phyloP scores from a whole-genome alignment of 2,113 vertebrate species.

The Pseudopodoces humilis region DNA sequence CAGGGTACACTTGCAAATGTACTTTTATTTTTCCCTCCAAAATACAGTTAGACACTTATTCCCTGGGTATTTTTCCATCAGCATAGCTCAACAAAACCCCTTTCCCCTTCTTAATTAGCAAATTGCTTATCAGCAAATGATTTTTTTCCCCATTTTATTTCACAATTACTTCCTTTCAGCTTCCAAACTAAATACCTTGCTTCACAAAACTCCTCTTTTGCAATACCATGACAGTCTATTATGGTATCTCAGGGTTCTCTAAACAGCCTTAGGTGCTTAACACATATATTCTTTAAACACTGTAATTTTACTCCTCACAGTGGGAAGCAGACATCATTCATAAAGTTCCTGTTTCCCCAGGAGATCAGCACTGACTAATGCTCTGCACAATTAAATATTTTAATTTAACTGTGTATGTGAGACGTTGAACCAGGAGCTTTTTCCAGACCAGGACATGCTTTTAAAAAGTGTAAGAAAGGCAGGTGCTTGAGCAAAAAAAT shows the following conservation, averaged over 20 bases:
- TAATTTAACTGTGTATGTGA: not conserved
- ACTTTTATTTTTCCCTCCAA: not conserved
- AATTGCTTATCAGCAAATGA: not conserved
- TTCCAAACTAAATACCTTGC: not conserved
- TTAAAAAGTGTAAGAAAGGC: not conserved
- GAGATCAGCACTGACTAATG: not conserved
- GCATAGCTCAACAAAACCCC: not conserved
- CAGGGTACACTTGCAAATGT: not conserved
- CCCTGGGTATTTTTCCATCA: not conserved
- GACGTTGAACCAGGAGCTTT: not conserved
- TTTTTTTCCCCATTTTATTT: not conserved
- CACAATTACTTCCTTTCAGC: not conserved
- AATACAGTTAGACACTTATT: not conserved
- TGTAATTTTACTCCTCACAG: not conserved
- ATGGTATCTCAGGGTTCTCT: not conserved
- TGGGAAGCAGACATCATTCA: constrained; percentile 40
- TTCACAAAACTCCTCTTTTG: not conserved
- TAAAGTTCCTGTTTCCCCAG: constrained; percentile 3
- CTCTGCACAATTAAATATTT: constrained; percentile 24
- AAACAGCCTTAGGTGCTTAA: not conserved
- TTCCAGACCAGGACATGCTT: not conserved
- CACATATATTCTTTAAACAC: constrained; percentile 9
- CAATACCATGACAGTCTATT: not conserved
- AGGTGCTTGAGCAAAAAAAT: not conserved
- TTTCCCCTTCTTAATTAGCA: not conserved